Conservation (phyloP, 2,113 vertebrate species). For the Nothobranchius furzeri region DNA sequence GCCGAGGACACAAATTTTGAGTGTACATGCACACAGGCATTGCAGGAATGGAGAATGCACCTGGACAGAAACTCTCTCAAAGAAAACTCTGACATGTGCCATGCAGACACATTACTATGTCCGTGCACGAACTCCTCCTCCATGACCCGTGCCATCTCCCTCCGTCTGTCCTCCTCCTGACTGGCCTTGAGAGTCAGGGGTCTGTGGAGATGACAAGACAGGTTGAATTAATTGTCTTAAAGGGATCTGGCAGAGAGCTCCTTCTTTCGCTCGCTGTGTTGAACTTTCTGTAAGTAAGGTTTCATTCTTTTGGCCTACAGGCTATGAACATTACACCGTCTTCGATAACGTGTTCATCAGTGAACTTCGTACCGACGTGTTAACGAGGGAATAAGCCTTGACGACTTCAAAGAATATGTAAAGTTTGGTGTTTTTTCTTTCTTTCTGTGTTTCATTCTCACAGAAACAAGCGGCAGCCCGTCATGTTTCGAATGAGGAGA, state of each 20-base stretch:
- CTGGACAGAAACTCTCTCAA: neutral
- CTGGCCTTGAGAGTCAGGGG: slow-evolving; percentile 48
- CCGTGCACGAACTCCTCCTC: slow-evolving; percentile 16
- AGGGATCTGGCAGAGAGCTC: slow-evolving; percentile 19
- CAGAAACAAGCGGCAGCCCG: slow-evolving; percentile 15
- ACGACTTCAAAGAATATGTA: slow-evolving; percentile 52
- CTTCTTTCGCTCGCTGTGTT: slow-evolving; percentile 27
- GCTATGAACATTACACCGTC: slow-evolving; percentile 47
- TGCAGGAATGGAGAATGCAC: slow-evolving; percentile 5
- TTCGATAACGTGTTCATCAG: slow-evolving; percentile 44
- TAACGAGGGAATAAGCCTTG: slow-evolving; percentile 39
- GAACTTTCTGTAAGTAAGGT: slow-evolving; percentile 55
- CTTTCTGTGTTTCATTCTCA: neutral
- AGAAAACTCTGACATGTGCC: slow-evolving; percentile 6
- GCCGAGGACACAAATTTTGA: slow-evolving; percentile 12
- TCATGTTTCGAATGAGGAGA: slow-evolving; percentile 47
- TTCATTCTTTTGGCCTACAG: slow-evolving; percentile 44
- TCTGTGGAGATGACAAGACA: slow-evolving; percentile 30
- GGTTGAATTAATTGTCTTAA: slow-evolving; percentile 57
- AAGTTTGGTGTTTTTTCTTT: slow-evolving; percentile 5
- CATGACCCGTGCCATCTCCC: slow-evolving; percentile 34
- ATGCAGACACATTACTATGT: slow-evolving; percentile 20
- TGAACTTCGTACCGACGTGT: slow-evolving; percentile 50
- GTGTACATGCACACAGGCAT: slow-evolving; percentile 1
- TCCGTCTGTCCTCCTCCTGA: slow-evolving; percentile 33